A percentile compares a stretch with the other conserved stretches of the same genome.
Conservation (phyloP, 2,113 vertebrate genomes). For the Cacatua alba region DNA sequence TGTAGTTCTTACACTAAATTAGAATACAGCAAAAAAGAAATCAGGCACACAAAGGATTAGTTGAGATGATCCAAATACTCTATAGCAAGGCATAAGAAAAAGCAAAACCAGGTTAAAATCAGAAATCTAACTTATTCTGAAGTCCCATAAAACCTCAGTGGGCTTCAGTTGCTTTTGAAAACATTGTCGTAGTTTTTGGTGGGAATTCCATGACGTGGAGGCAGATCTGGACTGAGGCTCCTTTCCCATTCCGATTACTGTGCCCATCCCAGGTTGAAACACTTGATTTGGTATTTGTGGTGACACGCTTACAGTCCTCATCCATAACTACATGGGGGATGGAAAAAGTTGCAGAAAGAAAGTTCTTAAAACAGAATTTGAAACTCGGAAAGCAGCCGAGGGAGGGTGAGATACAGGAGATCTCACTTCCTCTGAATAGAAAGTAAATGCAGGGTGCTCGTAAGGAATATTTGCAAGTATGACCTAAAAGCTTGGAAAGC, state of each 20-base stretch:
- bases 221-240: not conserved
- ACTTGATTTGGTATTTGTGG: not conserved
- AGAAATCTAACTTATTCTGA: not conserved
- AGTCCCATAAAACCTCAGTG: not conserved
- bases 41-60: not conserved
- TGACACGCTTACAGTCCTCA: fast-evolving
- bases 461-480: not conserved
- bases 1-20: not conserved
- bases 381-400: not conserved
- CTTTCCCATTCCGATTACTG: not conserved
- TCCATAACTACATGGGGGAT: not conserved
- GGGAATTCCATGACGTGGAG: not conserved
- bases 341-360: not conserved
- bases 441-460: not conserved
- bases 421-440: not conserved
- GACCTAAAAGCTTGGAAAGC: not conserved
- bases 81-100: not conserved
- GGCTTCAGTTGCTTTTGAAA: not conserved
- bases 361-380: not conserved
- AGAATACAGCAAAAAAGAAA: not conserved
- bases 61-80: not conserved
- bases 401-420: not conserved
- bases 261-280: not conserved
- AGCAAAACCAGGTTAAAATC: not conserved
- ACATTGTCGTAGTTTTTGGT: not conserved